A percentile compares a stretch with the other conserved stretches of the same genome.
These are phyloP conservation scores for Eleginops maclovinus DNA, from an alignment of 2,113 vertebrate species.

Conservation along the genomic window DNA sequence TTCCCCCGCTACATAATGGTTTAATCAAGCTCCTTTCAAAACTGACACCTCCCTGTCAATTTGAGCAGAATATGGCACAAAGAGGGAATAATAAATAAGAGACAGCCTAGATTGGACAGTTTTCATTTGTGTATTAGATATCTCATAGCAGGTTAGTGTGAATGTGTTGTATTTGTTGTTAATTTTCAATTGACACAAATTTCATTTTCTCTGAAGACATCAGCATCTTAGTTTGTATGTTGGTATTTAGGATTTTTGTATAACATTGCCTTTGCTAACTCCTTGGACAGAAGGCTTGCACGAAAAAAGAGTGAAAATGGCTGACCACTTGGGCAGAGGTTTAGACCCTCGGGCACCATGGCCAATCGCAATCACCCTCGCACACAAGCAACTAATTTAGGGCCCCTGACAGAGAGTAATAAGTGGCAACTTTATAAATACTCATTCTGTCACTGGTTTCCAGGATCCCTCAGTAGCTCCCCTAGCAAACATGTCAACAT, in stretches of 20 bases:
- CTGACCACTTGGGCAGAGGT: conserved; percentile 11
- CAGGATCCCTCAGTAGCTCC: conserved; percentile 31
- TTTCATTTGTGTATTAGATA: conserved; percentile 1
- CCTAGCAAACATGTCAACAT: conserved; percentile 28
- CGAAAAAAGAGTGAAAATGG: neutral
- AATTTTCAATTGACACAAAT: too few species aligned
- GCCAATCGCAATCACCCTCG: conserved; percentile 29
- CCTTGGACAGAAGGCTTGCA: neutral
- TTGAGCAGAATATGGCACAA: conserved; percentile 15
- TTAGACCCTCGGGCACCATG: conserved; percentile 34
- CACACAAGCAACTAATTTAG: conserved; percentile 36
- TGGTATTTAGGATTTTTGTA: too few species aligned
- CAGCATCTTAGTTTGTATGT: too few species aligned
- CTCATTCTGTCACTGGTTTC: conserved; percentile 18
- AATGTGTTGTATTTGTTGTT: neutral
- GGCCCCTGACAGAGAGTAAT: conserved; percentile 17
- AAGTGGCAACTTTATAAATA: conserved; percentile 45
- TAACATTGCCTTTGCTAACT: neutral
- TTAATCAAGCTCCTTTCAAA: conserved; percentile 20
- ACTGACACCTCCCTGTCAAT: conserved; percentile 15
- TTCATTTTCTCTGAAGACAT: too few species aligned
- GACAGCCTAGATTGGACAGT: neutral
- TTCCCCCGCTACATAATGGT: conserved; percentile 8
- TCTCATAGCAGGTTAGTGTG: conserved; percentile 9
- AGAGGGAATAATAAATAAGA: neutral